Evolutionary conservation across 2,113 vertebrate genomes (phyloP), one percentile per base, ranked within the genome.

Genomic region (Xiphophorus hellerii): DNA sequence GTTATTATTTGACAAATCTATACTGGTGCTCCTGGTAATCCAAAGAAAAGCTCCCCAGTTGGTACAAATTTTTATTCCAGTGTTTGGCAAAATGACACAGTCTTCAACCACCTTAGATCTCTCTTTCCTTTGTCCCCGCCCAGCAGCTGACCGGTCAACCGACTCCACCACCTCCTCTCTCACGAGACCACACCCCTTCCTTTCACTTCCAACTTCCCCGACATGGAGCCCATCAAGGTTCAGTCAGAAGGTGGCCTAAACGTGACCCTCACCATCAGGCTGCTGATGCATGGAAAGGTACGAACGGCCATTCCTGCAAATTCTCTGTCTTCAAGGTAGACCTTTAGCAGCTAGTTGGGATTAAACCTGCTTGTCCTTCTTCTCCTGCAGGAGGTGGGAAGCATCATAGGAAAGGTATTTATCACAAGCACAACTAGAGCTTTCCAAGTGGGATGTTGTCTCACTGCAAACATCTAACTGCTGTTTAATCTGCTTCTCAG

Each of bases 261-360:
- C 1, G 97, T 99, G 90, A 99, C 97, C 69, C 96, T 99, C 86
- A 99, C 98, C 84, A 99, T 99, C 90, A 94, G 98, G 67, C 96
- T 99, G 85, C 94, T 99, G 89, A 99, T 99, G 98, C 98, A 99
- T 0, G 98, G 98, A 76, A 99, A 99, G 96, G 98, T 99, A 94
- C 6, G 28, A 28, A 37, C 25, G 22, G 5, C 1, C 33, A 31
- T 33, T 25, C 1, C 17, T 20, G 44, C 17, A 35, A 42, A 69
- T 31, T 37, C 3, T 35, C 66, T 62, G 29, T 17, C 54, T 51
- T 68, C 25, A 9, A 58, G 7, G 8, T 58, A 11, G 8, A 58
- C 11, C 22, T 58, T 58, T 58, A 58, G 51, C 17, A 48, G 17
- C 5, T 7, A 8, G 17, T 58, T 35, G 51, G 9, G 20, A 12